Percentiles rank a stretch among this genome's conserved stretches.
These are phyloP conservation scores for Loris lydekkerianus DNA, from an alignment of 2,797 vertebrate genomes.

Conservation along the genomic window DNA sequence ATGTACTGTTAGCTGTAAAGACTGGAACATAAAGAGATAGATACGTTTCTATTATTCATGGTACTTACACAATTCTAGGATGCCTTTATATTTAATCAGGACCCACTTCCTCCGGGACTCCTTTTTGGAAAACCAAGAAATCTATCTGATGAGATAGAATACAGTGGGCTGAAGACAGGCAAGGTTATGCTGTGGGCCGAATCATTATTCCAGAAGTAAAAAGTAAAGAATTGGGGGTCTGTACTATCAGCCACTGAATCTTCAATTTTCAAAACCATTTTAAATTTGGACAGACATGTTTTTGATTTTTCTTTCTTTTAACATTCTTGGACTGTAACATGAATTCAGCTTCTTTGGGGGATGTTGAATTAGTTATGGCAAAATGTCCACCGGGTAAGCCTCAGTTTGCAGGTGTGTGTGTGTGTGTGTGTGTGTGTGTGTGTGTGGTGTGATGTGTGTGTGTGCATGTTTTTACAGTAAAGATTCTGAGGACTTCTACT, in stretches of 20 bases:
- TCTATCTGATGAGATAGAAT: constrained; percentile 81
- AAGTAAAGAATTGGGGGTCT: constrained; percentile 66
- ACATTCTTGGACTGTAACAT: constrained; percentile 65
- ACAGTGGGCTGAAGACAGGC: constrained; percentile 61
- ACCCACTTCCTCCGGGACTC: constrained; percentile 78
- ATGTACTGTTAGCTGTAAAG: constrained; percentile 74
- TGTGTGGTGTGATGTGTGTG: background rate
- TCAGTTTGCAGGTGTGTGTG: background rate
- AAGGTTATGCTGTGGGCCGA: background rate
- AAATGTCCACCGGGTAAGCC: background rate
- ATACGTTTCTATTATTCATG: constrained; percentile 83
- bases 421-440: background rate
- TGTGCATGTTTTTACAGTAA: background rate
- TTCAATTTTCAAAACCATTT: constrained; percentile 67
- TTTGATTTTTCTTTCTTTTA: constrained; percentile 8
- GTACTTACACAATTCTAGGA: constrained; percentile 78
- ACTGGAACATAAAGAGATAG: constrained; percentile 73
- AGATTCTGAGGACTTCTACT: background rate
- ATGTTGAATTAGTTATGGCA: constrained; percentile 34
- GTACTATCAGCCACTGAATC: constrained; percentile 50
- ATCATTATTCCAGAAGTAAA: constrained; percentile 68
- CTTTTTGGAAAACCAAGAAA: constrained; percentile 75
- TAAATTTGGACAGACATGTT: background rate
- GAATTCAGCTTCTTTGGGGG: constrained; percentile 21
- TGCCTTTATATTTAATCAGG: constrained; percentile 85